A percentile compares a stretch with the other conserved stretches of the same genome.
Conservation (phyloP, 2,113 vertebrate genomes). For the Hucho hucho region DNA sequence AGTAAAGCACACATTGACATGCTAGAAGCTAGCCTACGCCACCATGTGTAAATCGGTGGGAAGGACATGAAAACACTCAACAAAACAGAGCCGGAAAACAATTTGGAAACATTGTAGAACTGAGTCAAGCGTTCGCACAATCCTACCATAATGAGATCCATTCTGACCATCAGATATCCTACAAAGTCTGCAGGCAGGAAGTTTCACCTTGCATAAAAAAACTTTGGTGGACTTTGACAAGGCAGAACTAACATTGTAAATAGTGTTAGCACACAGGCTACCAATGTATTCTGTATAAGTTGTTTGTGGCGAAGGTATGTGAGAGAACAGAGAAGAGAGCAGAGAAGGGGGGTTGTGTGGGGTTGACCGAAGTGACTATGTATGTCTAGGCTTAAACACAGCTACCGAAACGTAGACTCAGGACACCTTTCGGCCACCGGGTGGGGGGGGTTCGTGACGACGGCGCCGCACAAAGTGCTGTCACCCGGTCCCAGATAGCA, state of each 20-base stretch:
- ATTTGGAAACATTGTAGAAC: background rate
- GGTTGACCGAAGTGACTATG: slow-evolving; percentile 5
- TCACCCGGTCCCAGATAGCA: slow-evolving; percentile 66
- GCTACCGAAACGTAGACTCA: background rate
- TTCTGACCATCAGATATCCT: background rate
- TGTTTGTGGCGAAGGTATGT: slow-evolving; percentile 1
- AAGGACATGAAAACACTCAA: slow-evolving; percentile 4
- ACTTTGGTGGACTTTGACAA: background rate
- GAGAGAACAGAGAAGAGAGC: background rate
- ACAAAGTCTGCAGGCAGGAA: background rate
- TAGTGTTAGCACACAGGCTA: background rate
- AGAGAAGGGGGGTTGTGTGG: background rate
- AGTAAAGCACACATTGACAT: slow-evolving; percentile 63
- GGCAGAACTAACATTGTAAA: slow-evolving; percentile 7
- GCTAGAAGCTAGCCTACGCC: slow-evolving; percentile 59
- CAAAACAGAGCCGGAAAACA: background rate
- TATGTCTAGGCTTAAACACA: background rate
- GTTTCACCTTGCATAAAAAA: background rate
- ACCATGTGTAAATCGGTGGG: slow-evolving; percentile 15
- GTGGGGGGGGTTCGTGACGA: background rate
- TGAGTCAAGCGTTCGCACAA: background rate
- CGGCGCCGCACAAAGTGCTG: slow-evolving; percentile 61
- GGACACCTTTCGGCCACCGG: background rate
- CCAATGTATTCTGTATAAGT: slow-evolving; percentile 2
- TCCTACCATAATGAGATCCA: background rate